Evolutionary conservation across 23 tunicate genomes (phyloP).

Genomic region (Botrylloides violaceus): DNA sequence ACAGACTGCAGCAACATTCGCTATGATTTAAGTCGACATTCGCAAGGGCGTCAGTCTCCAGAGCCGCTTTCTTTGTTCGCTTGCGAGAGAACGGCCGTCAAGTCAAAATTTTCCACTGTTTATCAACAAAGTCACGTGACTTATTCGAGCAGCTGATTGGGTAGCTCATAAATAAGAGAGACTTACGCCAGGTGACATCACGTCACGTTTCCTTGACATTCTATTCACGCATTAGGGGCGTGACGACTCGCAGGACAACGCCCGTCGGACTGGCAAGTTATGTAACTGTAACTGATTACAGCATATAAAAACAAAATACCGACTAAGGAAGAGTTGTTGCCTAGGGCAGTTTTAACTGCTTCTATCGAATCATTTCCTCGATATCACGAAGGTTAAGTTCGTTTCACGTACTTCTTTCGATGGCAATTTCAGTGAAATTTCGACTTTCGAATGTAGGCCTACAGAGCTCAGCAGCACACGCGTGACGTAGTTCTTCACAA

Average conservation of each 20-base stretch:
- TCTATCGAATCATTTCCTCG: no score
- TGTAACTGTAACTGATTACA: no score
- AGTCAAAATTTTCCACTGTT: slow-evolving; percentile 35
- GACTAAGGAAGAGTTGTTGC: no score
- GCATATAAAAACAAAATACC: no score
- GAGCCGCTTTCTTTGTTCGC: slow-evolving; percentile 26
- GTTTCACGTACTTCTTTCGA: no score
- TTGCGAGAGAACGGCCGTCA: neutral
- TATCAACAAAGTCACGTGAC: slow-evolving; percentile 74
- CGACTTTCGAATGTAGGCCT: no score
- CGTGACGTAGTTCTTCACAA: no score
- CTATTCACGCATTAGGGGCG: neutral
- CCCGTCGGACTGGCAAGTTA: neutral
- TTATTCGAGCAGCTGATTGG: slow-evolving; percentile 52
- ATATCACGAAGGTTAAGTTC: no score
- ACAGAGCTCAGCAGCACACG: no score
- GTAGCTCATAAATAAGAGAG: neutral
- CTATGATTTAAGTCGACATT: neutral
- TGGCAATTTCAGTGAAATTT: no score
- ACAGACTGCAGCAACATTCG: neutral
- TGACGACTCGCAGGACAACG: neutral
- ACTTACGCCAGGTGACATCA: neutral
- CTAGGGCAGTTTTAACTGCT: no score
- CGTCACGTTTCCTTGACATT: slow-evolving; percentile 1
- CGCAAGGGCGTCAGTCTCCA: slow-evolving; percentile 28